Percentiles rank a stretch among this genome's conserved stretches.
Conservation (phyloP, 2,113 vertebrate species). For the Anser brachyrhynchus region DNA sequence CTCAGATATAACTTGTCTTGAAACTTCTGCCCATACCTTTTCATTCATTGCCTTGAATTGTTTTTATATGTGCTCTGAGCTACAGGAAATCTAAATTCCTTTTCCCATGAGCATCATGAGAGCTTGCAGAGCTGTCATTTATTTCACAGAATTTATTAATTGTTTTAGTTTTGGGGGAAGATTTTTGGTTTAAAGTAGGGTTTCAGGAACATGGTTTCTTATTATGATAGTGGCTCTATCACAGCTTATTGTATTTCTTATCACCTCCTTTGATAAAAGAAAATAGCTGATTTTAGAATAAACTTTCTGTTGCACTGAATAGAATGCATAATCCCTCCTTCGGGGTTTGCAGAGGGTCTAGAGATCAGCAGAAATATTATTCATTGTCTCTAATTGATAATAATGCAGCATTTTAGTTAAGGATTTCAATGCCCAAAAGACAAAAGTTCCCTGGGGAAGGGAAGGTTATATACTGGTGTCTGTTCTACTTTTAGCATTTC, state of each 20-base stretch:
- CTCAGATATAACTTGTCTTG: background rate
- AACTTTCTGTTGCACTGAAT: background rate
- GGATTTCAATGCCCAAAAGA: background rate
- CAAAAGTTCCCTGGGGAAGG: background rate
- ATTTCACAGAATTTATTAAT: constrained; percentile 17
- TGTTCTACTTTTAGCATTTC: background rate
- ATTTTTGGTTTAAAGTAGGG: background rate
- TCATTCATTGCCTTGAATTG: background rate
- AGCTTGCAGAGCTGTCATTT: background rate
- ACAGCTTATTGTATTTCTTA: constrained; percentile 46
- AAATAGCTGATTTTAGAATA: constrained; percentile 39
- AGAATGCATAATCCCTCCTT: background rate
- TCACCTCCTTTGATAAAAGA: constrained; percentile 15
- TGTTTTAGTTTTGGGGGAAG: background rate
- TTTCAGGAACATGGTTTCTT: background rate
- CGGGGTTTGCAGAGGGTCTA: background rate
- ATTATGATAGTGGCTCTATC: background rate
- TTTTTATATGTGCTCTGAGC: background rate
- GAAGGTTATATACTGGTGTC: background rate
- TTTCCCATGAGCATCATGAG: background rate
- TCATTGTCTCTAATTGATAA: background rate
- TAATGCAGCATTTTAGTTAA: background rate
- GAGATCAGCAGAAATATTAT: background rate
- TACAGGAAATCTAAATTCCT: background rate
- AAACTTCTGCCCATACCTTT: background rate